Base-by-base conservation (phyloP, 2,888 invertebrate species). In the Cerastoderma edule region DNA sequence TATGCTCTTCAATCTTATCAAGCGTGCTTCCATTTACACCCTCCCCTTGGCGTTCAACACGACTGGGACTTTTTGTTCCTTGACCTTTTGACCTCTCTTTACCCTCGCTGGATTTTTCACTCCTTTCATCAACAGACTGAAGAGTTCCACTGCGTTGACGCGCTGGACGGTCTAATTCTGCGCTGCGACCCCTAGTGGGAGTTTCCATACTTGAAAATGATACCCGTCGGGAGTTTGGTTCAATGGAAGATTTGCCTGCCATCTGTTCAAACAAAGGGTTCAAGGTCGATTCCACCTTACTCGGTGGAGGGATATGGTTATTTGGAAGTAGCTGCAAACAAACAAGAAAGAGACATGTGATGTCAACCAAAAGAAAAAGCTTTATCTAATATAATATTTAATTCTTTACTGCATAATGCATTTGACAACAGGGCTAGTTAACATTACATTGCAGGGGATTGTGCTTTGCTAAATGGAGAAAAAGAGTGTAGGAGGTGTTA, bases 231-330 rank as follows among this genome's bases (percentile, higher is more conserved):
- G 78, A 80, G 8, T 70, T 74, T 2, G 73, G 76, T 13, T 74
- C 75, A n/a, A 75, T 64, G 2, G 78, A 67, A 1, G 74, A 72
- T 4, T 57, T 70, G 39, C 73, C 67, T 46, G 76, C 72, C 64
- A 75, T 39, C 30, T 81, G 73, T 3, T 87, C 83, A 44, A 90
- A 78, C 19, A 91, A 68, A 2, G 81, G 83, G 24, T 78, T 69
- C 39, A 91, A 65, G 22, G 88, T 86, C 8, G 83, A 86, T 64
- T 84, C 89, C 5, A 89, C 67, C 32, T 83, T 81, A 67, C 88
- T 87, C 10, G 91, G 91, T 10, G 90, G 81, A 19, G 90, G 89
- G 22, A 91, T 83, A 54, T 85, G 88, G 79, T 91, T 89, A 69
- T 77, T 80, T 13, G 91, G 91, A 67, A 91, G 78, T 80, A 91